A percentile compares a stretch with the other conserved stretches of the same genome.
Conservation (phyloP, 1,140 invertebrate genomes). For the Sinonovacula constricta region DNA sequence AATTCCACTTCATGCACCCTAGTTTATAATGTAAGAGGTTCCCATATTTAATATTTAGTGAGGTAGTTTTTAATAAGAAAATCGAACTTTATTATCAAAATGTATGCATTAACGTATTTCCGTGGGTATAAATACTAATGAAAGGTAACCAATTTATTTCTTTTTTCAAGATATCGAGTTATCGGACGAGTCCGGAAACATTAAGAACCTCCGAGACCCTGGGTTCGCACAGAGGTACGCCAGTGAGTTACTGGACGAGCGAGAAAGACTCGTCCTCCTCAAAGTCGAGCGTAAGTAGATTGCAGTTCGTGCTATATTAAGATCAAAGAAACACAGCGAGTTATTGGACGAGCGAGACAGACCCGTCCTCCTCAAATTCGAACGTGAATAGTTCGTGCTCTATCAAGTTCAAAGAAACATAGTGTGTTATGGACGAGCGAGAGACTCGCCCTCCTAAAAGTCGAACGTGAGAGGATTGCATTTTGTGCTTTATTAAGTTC, state of each 20-base stretch:
- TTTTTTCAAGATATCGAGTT: constrained; percentile 32
- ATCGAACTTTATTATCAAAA: no score
- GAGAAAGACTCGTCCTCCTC: constrained; percentile 33
- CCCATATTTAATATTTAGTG: no score
- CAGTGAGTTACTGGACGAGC: constrained; percentile 34
- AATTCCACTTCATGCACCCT: no score
- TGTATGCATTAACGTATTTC: no score
- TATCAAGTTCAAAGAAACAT: no score
- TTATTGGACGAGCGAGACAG: background rate
- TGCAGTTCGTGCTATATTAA: background rate
- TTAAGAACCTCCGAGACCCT: constrained; percentile 43
- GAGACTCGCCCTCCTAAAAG: background rate
- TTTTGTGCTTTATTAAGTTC: no score
- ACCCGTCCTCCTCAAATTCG: no score
- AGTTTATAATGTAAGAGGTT: no score
- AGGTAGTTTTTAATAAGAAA: no score
- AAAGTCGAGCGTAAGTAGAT: constrained; percentile 46
- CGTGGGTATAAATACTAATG: no score
- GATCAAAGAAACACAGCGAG: background rate
- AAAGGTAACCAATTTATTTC: no score
- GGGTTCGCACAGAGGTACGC: constrained; percentile 29
- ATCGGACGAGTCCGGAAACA: constrained; percentile 38
- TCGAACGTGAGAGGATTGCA: background rate
- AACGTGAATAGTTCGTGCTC: no score
- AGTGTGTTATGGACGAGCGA: background rate